These are phyloP conservation scores for Bellardia bayeri DNA, from an alignment of 2,888 invertebrate genomes.

Conservation along the genomic window DNA sequence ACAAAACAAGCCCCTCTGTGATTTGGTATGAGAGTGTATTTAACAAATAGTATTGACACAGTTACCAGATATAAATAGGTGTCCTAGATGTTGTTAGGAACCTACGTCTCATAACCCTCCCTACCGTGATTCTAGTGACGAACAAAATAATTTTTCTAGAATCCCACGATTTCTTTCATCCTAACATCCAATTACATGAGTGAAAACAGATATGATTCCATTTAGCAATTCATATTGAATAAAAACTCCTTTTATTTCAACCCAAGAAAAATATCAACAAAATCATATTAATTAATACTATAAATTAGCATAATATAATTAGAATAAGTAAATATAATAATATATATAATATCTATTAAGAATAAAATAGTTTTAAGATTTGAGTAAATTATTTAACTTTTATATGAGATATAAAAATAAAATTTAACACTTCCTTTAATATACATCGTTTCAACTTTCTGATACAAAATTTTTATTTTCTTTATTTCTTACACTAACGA, in stretches of 20 bases:
- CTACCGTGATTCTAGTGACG: conserved; percentile 23
- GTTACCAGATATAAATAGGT: background rate
- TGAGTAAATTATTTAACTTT: too few species aligned
- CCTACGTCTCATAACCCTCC: conserved; percentile 7
- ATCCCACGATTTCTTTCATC: background rate
- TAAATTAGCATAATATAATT: too few species aligned
- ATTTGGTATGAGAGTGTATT: background rate
- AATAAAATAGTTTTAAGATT: too few species aligned
- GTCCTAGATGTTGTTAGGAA: background rate
- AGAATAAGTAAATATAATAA: too few species aligned
- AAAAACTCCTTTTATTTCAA: background rate
- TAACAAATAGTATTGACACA: background rate
- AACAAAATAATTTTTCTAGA: background rate
- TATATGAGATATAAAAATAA: too few species aligned
- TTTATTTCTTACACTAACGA: too few species aligned
- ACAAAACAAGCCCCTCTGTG: conserved; percentile 12
- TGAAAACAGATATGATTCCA: background rate
- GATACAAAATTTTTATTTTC: too few species aligned
- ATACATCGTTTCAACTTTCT: too few species aligned
- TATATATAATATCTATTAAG: too few species aligned
- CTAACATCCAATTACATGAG: background rate
- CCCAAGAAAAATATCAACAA: background rate
- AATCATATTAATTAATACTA: background rate
- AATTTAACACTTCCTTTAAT: too few species aligned
- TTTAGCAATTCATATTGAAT: conserved; percentile 5